Conservation (phyloP, 2,888 invertebrate species). For the Poecilobothrus nobilitatus region DNA sequence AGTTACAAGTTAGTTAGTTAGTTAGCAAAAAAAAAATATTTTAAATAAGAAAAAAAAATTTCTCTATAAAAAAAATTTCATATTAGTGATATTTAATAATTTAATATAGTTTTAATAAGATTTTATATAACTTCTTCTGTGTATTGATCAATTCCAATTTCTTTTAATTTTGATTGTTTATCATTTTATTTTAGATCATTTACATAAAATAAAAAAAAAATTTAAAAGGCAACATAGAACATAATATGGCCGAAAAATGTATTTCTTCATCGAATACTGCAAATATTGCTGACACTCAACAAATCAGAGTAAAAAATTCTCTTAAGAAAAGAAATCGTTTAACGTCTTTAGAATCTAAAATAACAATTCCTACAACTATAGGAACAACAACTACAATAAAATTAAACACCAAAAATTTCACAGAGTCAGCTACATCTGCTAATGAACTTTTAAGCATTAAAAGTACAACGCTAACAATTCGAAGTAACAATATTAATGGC, state of each 20-base stretch:
- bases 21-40: too few relatives aligned
- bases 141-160: too few relatives aligned
- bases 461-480: not conserved
- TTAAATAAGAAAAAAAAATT: too few relatives aligned
- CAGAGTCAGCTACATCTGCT: not conserved
- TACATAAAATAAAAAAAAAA: not conserved
- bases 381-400: not conserved
- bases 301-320: not conserved
- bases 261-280: slow-evolving; percentile 3
- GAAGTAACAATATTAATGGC: not conserved
- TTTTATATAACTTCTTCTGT: too few relatives aligned
- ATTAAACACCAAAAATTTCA: not conserved
- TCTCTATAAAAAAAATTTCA: too few relatives aligned
- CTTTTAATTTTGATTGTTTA: too few relatives aligned
- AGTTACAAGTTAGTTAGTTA: too few relatives aligned
- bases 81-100: too few relatives aligned
- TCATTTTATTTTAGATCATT: not conserved
- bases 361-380: not conserved
- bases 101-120: too few relatives aligned
- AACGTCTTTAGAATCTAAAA: not conserved
- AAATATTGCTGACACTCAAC: slow-evolving; percentile 2
- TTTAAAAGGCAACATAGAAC: not conserved
- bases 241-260: slow-evolving; percentile 11
- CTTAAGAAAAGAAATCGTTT: not conserved
- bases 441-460: not conserved